These are phyloP conservation scores for Antennarius striatus DNA, from an alignment of 2,113 vertebrate species.

Conservation along the genomic window DNA sequence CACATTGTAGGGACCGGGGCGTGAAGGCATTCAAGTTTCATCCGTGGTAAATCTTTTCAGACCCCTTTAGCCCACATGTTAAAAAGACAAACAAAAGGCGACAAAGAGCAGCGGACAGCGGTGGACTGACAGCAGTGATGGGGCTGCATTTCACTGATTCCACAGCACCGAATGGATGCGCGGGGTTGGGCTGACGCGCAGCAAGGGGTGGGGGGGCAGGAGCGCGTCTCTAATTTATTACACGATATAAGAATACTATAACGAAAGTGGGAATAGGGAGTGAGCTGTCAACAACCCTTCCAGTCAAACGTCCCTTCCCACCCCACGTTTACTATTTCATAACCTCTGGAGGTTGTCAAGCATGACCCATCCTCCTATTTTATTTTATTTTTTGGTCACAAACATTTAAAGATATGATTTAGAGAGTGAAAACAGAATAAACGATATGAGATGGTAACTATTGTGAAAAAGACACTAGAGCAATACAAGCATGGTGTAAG, in stretches of 20 bases:
- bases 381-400: too few species aligned
- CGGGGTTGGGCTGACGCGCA: slow-evolving; percentile 50
- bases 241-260: not conserved
- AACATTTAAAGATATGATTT: too few species aligned
- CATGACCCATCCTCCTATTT: not conserved
- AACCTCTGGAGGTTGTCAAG: not conserved
- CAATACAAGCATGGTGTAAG: too few species aligned
- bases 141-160: slow-evolving; percentile 60
- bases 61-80: slow-evolving; percentile 64
- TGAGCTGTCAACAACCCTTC: not conserved
- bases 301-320: not conserved
- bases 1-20: slow-evolving; percentile 55
- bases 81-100: slow-evolving; percentile 67
- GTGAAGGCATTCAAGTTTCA: slow-evolving; percentile 73
- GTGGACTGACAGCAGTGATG: slow-evolving; percentile 73
- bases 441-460: not conserved
- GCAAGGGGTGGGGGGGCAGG: slow-evolving; percentile 18
- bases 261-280: not conserved
- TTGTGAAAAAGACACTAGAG: not conserved
- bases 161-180: slow-evolving; percentile 30
- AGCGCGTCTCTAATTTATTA: slow-evolving; percentile 28
- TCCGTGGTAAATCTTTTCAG: slow-evolving; percentile 73
- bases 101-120: slow-evolving; percentile 73
- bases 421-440: too few species aligned
- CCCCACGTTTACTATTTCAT: slow-evolving; percentile 23